phyloP scores from a whole-genome alignment of 2,888 invertebrate genomes.

The Leptinotarsa peninsularis region DNA sequence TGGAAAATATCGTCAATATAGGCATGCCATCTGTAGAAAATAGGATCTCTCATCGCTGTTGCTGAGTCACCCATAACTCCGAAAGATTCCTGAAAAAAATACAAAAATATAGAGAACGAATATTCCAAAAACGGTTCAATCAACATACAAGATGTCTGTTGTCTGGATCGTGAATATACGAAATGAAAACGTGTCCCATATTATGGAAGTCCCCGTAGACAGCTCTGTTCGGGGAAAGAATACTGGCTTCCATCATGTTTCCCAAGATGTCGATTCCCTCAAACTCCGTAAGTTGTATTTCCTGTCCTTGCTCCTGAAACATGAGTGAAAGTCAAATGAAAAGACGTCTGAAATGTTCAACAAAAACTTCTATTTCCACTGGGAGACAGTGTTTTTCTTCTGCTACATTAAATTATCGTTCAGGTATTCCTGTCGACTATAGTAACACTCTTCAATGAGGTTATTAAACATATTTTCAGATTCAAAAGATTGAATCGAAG shows the following conservation, averaged over 20 bases:
- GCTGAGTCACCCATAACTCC: constrained; percentile 88
- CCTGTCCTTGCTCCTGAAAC: constrained; percentile 51
- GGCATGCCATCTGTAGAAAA: constrained; percentile 89
- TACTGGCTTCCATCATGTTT: constrained; percentile 81
- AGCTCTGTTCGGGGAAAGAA: constrained; percentile 75
- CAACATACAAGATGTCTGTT: constrained; percentile 75
- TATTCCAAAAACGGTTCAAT: not conserved
- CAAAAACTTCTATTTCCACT: too few species aligned
- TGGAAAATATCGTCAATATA: constrained; percentile 84
- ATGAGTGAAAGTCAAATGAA: too few species aligned
- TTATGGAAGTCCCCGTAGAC: constrained; percentile 87
- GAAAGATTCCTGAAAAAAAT: constrained; percentile 75
- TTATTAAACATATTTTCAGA: too few species aligned
- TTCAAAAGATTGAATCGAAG: too few species aligned
- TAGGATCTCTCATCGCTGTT: constrained; percentile 88
- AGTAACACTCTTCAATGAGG: too few species aligned
- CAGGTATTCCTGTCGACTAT: too few species aligned
- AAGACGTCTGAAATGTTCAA: too few species aligned
- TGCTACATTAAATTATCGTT: too few species aligned
- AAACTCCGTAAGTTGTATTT: constrained; percentile 72
- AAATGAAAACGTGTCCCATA: constrained; percentile 82
- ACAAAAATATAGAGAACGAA: not conserved
- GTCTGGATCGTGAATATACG: constrained; percentile 85
- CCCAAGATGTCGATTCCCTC: constrained; percentile 84
- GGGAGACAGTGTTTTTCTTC: too few species aligned